Base-by-base conservation (phyloP, 2,797 vertebrate genomes). In the Selene dorsalis region DNA sequence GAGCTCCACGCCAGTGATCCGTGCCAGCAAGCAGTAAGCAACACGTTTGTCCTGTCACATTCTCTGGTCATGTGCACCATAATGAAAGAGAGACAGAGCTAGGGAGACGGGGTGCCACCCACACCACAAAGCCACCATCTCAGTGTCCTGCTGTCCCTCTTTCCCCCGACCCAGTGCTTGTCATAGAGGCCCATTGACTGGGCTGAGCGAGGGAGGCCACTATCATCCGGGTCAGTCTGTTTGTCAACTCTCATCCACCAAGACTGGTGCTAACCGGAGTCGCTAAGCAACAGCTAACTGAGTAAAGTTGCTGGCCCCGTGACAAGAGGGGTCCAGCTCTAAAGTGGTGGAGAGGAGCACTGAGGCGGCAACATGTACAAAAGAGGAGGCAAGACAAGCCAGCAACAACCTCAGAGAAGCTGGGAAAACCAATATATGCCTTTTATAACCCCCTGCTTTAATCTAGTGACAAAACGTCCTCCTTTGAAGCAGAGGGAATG, bases 221-320 rank as follows among this genome's bases (percentile, higher is more conserved):
- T 82, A 77, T 88, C 81, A 74, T 89, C 92, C 79, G 85, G 89
- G 82, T 88, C 87, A 85, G 84, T 84, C 79, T 87, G 63, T 87
- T 89, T 77, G 65, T 81, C 88, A 87, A 75, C 71, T 86, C 85
- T 85, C 86, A 70, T 85, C 79, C 80, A 58, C 73, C 76, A 89
- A 80, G 68, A 47, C 81, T 83, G 81, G 60, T 68, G 61, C 89
- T 58, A 76, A 74, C 88, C 28, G 66, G 77, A 86, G 92, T 95
- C 66, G 89, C 95, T 94, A 93, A 92, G 94, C 94, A 94, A 95
- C 95, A 62, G 82, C 85, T 75, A 77, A 84, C 81, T 60, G 84
- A 88, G 90, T 85, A 87, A 90, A 92, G 91, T 88, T 83, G 87
- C 88, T 94, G 91, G 89, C 88, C 11, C 48, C 78, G 83, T 63